Percentiles rank a stretch among this genome's conserved stretches.
Evolutionary conservation across 2,888 invertebrate species (phyloP).

Genomic region (Lamproptera curius): DNA sequence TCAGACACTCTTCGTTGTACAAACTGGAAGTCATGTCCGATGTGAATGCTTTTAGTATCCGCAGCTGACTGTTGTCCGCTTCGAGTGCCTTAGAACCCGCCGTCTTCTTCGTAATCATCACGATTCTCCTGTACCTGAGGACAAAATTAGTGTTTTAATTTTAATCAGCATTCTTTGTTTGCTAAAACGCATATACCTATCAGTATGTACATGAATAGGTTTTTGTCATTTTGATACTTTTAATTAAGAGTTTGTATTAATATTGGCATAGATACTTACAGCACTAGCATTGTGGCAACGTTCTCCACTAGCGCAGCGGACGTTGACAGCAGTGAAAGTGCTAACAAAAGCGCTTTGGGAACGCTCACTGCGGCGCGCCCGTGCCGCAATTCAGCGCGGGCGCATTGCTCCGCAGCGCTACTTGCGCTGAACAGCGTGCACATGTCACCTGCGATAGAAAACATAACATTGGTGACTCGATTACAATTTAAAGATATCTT

Average conservation of each 20-base stretch:
- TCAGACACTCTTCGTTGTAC: conserved; percentile 48
- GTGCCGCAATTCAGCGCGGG: conserved; percentile 20
- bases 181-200: too few relatives aligned
- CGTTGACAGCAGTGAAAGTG: conserved; percentile 31
- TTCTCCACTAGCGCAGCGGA: conserved; percentile 44
- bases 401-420: conserved; percentile 26
- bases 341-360: conserved; percentile 31
- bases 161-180: too few relatives aligned
- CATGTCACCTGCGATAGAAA: conserved; percentile 42
- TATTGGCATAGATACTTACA: conserved; percentile 48
- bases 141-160: too few relatives aligned
- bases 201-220: too few relatives aligned
- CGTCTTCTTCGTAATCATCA: conserved; percentile 31
- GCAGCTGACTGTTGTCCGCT: conserved; percentile 32
- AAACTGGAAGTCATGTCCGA: conserved; percentile 56
- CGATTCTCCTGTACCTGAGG: conserved; percentile 59
- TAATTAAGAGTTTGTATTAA: too few relatives aligned
- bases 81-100: neutral
- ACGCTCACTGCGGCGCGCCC: conserved; percentile 24
- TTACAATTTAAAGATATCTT: too few relatives aligned
- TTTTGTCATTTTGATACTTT: too few relatives aligned
- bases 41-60: conserved; percentile 44
- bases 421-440: conserved; percentile 35
- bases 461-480: too few relatives aligned
- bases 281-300: conserved; percentile 42